Evolutionary conservation across 2,888 invertebrate genomes (phyloP).

Genomic region (Noctua fimbriata): DNA sequence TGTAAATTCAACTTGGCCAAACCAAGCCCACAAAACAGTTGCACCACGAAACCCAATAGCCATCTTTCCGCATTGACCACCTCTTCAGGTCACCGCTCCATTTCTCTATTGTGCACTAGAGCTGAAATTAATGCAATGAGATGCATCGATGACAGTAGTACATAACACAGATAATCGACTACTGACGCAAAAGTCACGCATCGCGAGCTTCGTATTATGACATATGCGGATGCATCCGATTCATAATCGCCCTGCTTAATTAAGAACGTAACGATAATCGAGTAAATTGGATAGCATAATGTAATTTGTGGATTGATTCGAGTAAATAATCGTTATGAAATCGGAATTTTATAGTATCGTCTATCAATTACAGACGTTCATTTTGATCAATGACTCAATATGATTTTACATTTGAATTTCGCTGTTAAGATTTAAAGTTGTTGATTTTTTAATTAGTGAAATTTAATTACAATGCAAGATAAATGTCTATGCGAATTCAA

Average conservation of each 20-base stretch:
- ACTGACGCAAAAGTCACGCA: constrained; percentile 61
- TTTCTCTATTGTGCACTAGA: constrained; percentile 27
- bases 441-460: constrained; percentile 26
- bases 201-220: constrained; percentile 61
- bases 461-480: constrained; percentile 31
- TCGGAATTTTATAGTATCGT: constrained; percentile 22
- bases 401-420: constrained; percentile 11
- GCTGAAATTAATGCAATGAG: constrained; percentile 46
- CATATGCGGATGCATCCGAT: constrained; percentile 65
- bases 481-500: constrained; percentile 17
- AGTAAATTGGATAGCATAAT: constrained; percentile 45
- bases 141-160: constrained; percentile 51
- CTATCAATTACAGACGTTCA: constrained; percentile 12
- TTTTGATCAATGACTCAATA: constrained; percentile 29
- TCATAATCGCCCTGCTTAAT: constrained; percentile 54
- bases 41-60: neutral
- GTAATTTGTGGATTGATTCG: constrained; percentile 37
- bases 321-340: constrained; percentile 55
- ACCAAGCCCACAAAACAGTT: constrained; percentile 4
- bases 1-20: constrained; percentile 2
- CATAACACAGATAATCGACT: constrained; percentile 56
- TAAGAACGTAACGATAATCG: constrained; percentile 49
- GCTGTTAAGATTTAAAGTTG: neutral
- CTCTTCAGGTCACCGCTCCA: constrained; percentile 22
- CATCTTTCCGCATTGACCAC: constrained; percentile 14